Evolutionary conservation across 2,797 vertebrate species (phyloP), one percentile per base, ranked within the genome.

Genomic region (Clamator glandarius): DNA sequence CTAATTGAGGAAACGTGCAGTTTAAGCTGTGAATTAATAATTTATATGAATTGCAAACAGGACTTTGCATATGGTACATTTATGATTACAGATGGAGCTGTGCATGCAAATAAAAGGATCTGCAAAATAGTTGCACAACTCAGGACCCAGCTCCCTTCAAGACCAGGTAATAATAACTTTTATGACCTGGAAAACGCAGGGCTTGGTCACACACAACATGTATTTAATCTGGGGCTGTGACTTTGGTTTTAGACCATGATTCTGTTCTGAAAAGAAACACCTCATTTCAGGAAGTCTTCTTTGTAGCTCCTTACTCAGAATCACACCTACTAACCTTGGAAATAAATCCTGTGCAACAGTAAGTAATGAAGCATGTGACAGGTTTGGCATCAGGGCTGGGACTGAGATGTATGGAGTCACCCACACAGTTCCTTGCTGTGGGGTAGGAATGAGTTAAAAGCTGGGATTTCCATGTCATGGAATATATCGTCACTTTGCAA

Each of bases 21-120:
- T 76, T 90, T 85, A 90, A 94, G 24, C 41, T 81, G 80, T 86
- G 83, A 93, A 96, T 94, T 95, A 93, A 89, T 95, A 96, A 94
- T 93, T 92, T 86, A 86, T 95, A 74, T 79, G 89, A 81, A 84
- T 82, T 90, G 61, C 91, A 94, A 93, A 78, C 41, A 86, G 52
- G 77, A 64, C 55, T 96, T 96, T 96, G 89, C 92, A 94, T 96
- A 76, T 67, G 63, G 87, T 82, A 54, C 62, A 77, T 54, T 44
- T 58, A 74, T 94, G 82, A 96, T 91, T 91, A 95, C 59, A 93
- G 91, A 76, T 82, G 66, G 96, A 85, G 79, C 35, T 91, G 12
- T 59, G 91, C 52, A 94, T 94, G 89, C 92, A 97, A 92, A 97
- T 95, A 79, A 84, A 92, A 94, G 48, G 35, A 81, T 88, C 52